A percentile compares a stretch with the other conserved stretches of the same genome.
phyloP scores from a whole-genome alignment of 2,113 vertebrate genomes.

The Cololabis saira region DNA sequence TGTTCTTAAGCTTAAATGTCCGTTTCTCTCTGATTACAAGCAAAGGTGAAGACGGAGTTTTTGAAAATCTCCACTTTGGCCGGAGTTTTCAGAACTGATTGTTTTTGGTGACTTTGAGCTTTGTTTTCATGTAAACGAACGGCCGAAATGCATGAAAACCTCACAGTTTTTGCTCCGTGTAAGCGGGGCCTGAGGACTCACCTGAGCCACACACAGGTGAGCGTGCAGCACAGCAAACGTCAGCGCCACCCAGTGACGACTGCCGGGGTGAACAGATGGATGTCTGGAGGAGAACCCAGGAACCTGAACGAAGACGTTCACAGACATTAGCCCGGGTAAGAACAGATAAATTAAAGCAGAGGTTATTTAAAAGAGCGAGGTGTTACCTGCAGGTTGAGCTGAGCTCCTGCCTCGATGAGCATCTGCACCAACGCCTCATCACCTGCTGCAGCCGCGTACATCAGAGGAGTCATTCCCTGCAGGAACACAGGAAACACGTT shows the following conservation, averaged over 20 bases:
- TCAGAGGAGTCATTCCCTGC: conserved; percentile 93
- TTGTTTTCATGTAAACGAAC: too few species aligned
- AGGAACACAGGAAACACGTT: background rate
- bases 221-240: conserved; percentile 90
- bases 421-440: conserved; percentile 97
- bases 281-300: conserved; percentile 83
- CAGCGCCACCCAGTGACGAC: conserved; percentile 89
- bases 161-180: background rate
- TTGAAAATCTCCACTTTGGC: too few species aligned
- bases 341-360: too few species aligned
- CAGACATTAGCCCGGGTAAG: background rate
- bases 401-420: conserved; percentile 91
- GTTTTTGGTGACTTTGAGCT: too few species aligned
- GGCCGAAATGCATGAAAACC: too few species aligned
- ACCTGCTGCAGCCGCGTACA: conserved; percentile 92
- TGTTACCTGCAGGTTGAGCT: conserved; percentile 80
- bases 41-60: too few species aligned
- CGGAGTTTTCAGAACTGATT: too few species aligned
- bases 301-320: conserved; percentile 77
- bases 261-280: conserved; percentile 90
- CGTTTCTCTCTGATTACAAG: too few species aligned
- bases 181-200: too few species aligned
- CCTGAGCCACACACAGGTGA: conserved; percentile 80
- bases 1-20: too few species aligned
- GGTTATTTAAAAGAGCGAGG: too few species aligned